A percentile compares a stretch with the other conserved stretches of the same genome.
These are phyloP conservation scores for Brotula barbata DNA, from an alignment of 2,797 vertebrate genomes.

Conservation along the genomic window DNA sequence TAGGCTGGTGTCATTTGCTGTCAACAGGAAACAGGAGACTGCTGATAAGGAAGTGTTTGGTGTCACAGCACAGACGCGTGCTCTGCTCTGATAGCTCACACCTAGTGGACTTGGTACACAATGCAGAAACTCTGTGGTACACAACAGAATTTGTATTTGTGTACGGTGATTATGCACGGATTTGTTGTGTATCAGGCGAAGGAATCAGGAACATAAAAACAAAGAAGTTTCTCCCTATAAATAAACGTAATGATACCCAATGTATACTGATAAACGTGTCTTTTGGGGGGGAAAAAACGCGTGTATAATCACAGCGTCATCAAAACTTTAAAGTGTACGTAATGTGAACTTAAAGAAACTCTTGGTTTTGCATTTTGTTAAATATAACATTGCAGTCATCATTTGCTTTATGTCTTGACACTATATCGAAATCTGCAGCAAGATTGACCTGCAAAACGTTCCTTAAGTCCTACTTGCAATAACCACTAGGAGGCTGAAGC, in stretches of 20 bases:
- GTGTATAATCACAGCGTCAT: too few relatives aligned
- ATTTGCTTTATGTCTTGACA: too few relatives aligned
- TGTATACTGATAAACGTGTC: too few relatives aligned
- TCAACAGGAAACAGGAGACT: constrained; percentile 62
- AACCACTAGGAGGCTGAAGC: too few relatives aligned
- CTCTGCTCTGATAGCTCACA: constrained; percentile 42
- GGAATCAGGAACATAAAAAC: constrained; percentile 3
- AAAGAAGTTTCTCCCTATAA: constrained; percentile 4
- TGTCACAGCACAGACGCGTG: constrained; percentile 49
- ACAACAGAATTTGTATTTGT: constrained; percentile 9
- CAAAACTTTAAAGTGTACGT: too few relatives aligned
- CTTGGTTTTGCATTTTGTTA: too few relatives aligned
- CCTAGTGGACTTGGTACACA: constrained; percentile 18
- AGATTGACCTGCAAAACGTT: too few relatives aligned
- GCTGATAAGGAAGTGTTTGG: constrained; percentile 66
- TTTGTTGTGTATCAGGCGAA: constrained; percentile 2
- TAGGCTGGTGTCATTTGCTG: constrained; percentile 48
- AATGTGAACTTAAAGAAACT: too few relatives aligned
- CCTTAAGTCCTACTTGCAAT: too few relatives aligned
- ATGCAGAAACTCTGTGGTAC: constrained; percentile 10
- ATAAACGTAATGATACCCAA: background rate
- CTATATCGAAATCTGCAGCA: too few relatives aligned
- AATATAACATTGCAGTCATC: too few relatives aligned
- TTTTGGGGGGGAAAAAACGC: too few relatives aligned
- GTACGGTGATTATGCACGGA: constrained; percentile 11